Evolutionary conservation across 2,113 vertebrate species (phyloP).

Genomic region (Rhinoptilus africanus): DNA sequence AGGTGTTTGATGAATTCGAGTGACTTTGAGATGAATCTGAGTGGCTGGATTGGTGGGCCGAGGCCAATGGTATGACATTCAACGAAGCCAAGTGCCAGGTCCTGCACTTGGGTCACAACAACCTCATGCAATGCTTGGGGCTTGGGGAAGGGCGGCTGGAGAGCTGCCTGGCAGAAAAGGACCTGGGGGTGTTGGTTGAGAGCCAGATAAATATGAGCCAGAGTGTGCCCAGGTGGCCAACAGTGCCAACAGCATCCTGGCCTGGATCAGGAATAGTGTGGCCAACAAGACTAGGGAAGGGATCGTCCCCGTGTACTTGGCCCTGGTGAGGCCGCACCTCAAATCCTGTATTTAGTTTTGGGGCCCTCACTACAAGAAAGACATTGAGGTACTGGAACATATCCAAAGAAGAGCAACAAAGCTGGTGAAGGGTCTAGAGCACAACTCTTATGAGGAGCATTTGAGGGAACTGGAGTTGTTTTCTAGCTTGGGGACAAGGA

Average conservation of each 20-base stretch:
- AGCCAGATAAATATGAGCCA: no score
- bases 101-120: neutral
- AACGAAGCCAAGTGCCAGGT: neutral
- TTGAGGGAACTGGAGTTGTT: neutral
- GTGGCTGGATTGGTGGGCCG: neutral
- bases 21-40: neutral
- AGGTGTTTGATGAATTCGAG: neutral
- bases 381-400: no score
- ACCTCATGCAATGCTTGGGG: rapidly evolving
- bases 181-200: neutral
- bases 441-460: neutral
- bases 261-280: neutral
- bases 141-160: neutral
- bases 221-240: neutral
- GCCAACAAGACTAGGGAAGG: neutral
- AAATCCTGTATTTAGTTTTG: neutral
- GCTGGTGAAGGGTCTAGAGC: neutral
- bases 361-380: neutral
- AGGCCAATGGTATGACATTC: neutral
- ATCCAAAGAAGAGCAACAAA: neutral
- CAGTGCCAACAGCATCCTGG: neutral
- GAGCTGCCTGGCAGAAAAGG: neutral
- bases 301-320: neutral
- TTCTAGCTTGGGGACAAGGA: neutral
- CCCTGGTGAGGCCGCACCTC: neutral